Percentiles rank a stretch among this genome's conserved stretches.
Evolutionary conservation across 2,797 vertebrate species (phyloP).

Genomic region (Ctenochaetus hawaiiensis): DNA sequence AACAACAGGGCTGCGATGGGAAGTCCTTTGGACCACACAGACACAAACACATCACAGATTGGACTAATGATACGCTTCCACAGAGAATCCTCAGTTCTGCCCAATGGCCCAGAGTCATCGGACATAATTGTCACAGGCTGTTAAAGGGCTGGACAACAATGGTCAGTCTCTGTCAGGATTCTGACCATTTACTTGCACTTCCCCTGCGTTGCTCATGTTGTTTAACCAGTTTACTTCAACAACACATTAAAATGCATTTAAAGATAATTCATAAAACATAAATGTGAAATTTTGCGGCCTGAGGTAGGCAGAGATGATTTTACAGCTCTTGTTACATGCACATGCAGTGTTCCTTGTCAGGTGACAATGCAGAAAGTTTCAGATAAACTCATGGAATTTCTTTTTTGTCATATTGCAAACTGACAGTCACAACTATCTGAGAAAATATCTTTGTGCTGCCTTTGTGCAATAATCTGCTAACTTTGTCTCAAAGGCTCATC

Average conservation of each 20-base stretch:
- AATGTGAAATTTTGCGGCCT: no score
- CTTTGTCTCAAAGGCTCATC: no score
- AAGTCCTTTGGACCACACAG: conserved; percentile 62
- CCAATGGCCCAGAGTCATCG: conserved; percentile 40
- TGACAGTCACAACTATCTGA: no score
- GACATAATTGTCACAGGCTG: conserved; percentile 42
- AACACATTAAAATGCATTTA: not conserved
- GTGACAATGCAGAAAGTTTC: no score
- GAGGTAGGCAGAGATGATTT: no score
- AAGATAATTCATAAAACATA: not conserved
- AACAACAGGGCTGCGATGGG: conserved; percentile 27
- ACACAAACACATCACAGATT: conserved; percentile 50
- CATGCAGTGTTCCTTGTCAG: no score
- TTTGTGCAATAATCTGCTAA: no score
- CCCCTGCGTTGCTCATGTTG: conserved; percentile 43
- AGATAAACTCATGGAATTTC: no score
- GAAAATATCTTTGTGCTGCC: no score
- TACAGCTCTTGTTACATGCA: no score
- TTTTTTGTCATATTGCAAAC: no score
- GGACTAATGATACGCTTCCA: conserved; percentile 57
- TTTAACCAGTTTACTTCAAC: conserved; percentile 24
- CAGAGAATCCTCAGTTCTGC: conserved; percentile 56
- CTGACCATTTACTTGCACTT: conserved; percentile 48
- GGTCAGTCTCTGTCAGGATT: conserved; percentile 32
- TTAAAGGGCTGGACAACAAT: conserved; percentile 52